Evolutionary conservation across 2,888 invertebrate genomes (phyloP), one percentile per base, ranked within the genome.

Genomic region (Eilema sororculum): DNA sequence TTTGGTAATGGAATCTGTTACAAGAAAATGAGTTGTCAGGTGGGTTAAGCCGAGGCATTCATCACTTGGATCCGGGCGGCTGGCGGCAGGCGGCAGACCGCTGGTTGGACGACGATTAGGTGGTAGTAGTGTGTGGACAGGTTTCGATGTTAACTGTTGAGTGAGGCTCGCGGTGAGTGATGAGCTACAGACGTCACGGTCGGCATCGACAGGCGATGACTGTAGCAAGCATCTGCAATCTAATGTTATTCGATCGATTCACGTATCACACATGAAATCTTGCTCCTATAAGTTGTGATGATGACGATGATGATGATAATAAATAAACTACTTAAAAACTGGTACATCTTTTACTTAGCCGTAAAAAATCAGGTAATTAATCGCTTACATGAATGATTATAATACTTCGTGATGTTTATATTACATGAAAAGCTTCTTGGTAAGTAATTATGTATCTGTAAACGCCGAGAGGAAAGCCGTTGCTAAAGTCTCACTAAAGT

Each of bases 1-100:
- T 93, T 93, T 91, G 91, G 93, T 93, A 94, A 94, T 93, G 91
- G 90, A 89, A 90, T 91, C 87, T 89, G 91, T 93, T 89, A 89
- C 91, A 86, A 93, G 93, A 94, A 94, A 95, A 95, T 95, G 92
- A 94, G 92, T 94, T 94, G 94, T 94, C 94, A 93, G 87, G 89
- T 92, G 82, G 86, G 87, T 88, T 91, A 87, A 87, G 86, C 83
- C 71, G 82, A 80, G 76, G 87, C 91, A 94, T 94, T 90, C 89
- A 93, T 95, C 93, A 94, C 83, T 84, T 73, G 76, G 78, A 78
- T 79, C 81, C 78, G 84, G 77, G 78, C 83, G 82, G 80, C 63
- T 56, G 16, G 41, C 41, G 52, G 52, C 52, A 52, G 52, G 67
- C 60, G 22, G 46, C 52, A 52, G 52, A 65, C 60, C 20, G 46